Conservation (phyloP, 2,797 vertebrate genomes). For the Oreonectes daqikongensis region DNA sequence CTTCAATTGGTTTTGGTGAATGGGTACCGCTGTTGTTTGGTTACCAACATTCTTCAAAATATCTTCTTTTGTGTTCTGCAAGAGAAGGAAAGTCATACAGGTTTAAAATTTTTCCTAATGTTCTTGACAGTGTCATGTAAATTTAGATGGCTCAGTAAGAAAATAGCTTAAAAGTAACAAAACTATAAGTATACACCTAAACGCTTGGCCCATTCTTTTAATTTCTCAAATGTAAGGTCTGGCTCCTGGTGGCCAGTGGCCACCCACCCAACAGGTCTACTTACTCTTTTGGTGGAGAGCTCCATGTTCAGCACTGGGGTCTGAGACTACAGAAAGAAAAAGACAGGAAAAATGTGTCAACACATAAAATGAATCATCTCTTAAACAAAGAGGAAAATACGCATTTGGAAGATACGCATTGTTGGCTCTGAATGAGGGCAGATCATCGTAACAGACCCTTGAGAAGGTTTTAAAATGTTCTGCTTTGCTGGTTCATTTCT, state of each 20-base stretch:
- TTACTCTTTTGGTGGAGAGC: slow-evolving; percentile 83
- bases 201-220: slow-evolving; percentile 5
- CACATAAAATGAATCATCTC: slow-evolving; percentile 41
- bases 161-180: no score
- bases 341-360: slow-evolving; percentile 47
- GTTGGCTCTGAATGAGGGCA: slow-evolving; percentile 48
- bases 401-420: slow-evolving; percentile 45
- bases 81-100: not conserved
- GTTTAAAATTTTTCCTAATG: no score
- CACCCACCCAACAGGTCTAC: slow-evolving; percentile 58
- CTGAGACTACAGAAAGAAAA: slow-evolving; percentile 67
- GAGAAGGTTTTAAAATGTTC: slow-evolving; percentile 56
- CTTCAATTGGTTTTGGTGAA: no score
- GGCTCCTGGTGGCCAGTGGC: not conserved
- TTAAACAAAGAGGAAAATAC: slow-evolving; percentile 38
- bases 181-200: not conserved
- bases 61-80: no score
- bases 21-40: no score
- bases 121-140: no score
- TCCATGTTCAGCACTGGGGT: slow-evolving; percentile 82
- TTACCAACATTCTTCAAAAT: no score
- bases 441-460: slow-evolving; percentile 42
- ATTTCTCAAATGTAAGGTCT: slow-evolving; percentile 23
- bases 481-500: slow-evolving; percentile 60
- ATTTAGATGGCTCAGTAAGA: no score